phyloP scores from a whole-genome alignment of 2,113 vertebrate genomes.

The Nothobranchius furzeri region DNA sequence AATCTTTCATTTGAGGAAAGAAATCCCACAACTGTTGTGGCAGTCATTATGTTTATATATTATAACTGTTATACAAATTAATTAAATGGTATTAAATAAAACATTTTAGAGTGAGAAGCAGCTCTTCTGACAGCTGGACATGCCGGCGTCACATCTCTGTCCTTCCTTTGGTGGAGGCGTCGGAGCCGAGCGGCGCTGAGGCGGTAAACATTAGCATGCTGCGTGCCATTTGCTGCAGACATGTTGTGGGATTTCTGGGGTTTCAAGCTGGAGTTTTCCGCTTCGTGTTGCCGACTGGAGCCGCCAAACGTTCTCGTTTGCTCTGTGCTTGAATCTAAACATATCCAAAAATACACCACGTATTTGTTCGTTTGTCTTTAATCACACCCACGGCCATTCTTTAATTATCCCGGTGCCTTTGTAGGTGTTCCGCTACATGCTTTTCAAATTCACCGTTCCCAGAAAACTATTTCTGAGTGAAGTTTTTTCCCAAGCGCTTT shows the following conservation, averaged over 20 bases:
- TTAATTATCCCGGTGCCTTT: too few species aligned
- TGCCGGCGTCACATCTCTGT: slow-evolving; percentile 5
- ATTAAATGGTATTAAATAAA: too few species aligned
- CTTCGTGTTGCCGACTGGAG: slow-evolving; percentile 23
- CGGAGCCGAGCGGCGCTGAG: slow-evolving; percentile 11
- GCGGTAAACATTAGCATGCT: slow-evolving; percentile 57
- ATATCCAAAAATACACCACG: not conserved
- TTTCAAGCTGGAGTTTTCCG: slow-evolving; percentile 36
- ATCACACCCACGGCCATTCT: too few species aligned
- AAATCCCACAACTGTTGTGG: too few species aligned
- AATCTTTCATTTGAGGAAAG: too few species aligned
- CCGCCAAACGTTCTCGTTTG: slow-evolving; percentile 24
- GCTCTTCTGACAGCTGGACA: slow-evolving; percentile 31
- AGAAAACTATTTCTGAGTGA: slow-evolving; percentile 3
- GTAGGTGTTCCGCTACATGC: too few species aligned
- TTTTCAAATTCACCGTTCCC: too few species aligned
- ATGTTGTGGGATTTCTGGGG: slow-evolving; percentile 43
- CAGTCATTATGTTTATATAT: too few species aligned
- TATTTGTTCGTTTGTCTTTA: not conserved
- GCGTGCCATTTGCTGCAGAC: slow-evolving; percentile 46
- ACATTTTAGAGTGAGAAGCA: not conserved
- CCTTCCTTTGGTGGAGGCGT: slow-evolving; percentile 26
- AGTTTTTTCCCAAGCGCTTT: not conserved
- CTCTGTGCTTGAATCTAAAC: slow-evolving; percentile 34
- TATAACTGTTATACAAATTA: too few species aligned